These are phyloP conservation scores for Ataeniobius toweri DNA, from an alignment of 2,797 vertebrate genomes.

Conservation along the genomic window DNA sequence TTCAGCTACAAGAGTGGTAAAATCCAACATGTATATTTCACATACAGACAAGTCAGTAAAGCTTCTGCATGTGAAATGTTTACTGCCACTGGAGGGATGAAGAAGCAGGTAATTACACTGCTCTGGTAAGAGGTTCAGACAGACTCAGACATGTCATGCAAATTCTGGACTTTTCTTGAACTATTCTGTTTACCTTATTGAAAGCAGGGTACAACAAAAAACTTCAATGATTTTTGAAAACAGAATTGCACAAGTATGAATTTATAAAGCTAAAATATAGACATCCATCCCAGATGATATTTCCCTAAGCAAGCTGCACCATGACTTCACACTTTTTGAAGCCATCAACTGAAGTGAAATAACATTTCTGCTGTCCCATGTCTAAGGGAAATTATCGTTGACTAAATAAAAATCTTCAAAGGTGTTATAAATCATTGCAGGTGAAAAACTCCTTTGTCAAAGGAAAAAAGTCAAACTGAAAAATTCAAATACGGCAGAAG, in stretches of 20 bases:
- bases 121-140: not conserved
- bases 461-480: not conserved
- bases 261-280: not conserved
- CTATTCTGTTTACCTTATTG: not conserved
- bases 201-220: not conserved
- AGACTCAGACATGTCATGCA: not conserved
- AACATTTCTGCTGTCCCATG: not conserved
- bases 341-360: not conserved
- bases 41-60: no score
- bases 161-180: not conserved
- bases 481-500: not conserved
- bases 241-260: not conserved
- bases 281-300: not conserved
- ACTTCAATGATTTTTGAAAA: not conserved
- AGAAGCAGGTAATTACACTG: not conserved
- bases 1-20: not conserved
- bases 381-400: not conserved
- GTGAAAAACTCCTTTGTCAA: not conserved
- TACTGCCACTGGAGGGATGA: not conserved
- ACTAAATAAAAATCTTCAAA: not conserved
- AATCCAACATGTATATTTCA: not conserved
- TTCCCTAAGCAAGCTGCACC: no score
- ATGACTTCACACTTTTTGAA: no score
- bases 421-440: not conserved
- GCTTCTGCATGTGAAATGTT: not conserved